Conservation (phyloP, 2,113 vertebrate species). For the Pterocles orientalis region DNA sequence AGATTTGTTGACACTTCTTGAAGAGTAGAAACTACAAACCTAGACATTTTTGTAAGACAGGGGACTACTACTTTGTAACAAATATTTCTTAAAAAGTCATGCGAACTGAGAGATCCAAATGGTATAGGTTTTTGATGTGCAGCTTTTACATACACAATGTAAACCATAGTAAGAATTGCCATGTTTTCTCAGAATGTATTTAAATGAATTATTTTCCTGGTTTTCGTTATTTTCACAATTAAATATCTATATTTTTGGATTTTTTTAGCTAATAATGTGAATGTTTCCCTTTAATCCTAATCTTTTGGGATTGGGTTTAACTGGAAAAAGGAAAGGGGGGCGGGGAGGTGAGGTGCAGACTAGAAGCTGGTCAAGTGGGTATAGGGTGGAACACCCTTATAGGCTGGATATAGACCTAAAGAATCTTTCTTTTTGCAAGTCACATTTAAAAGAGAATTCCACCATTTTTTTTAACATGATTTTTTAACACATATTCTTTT, state of each 20-base stretch:
- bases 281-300: neutral
- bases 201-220: neutral
- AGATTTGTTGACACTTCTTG: neutral
- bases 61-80: neutral
- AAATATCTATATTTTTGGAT: neutral
- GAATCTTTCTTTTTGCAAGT: neutral
- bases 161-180: neutral
- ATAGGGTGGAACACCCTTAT: neutral
- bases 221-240: neutral
- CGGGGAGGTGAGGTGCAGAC: neutral
- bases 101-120: neutral
- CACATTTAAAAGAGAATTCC: neutral
- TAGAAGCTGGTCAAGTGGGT: neutral
- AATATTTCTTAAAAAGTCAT: neutral
- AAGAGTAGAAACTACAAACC: neutral
- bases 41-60: neutral
- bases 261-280: neutral
- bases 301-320: neutral
- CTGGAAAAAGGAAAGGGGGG: neutral
- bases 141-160: neutral
- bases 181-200: neutral
- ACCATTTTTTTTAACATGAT: neutral
- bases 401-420: neutral
- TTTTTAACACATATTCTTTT: neutral
- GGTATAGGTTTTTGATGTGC: neutral